Evolutionary conservation across 2,888 invertebrate genomes (phyloP).

Genomic region (Notodonta dromedarius): DNA sequence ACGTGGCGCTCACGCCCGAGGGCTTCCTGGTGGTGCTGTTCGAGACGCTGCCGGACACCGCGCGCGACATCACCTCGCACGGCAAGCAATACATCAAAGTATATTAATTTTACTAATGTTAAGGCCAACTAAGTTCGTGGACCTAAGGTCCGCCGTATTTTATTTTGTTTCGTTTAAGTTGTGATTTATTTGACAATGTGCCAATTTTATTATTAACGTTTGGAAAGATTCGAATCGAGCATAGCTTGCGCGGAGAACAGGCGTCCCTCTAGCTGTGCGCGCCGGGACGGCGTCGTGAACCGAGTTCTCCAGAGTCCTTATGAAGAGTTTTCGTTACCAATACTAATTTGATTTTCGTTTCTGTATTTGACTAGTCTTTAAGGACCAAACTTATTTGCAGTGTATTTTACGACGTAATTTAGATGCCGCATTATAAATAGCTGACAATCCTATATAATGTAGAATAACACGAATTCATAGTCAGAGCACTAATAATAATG

Average conservation of each 20-base stretch:
- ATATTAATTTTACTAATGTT: conserved; percentile 70
- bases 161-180: conserved; percentile 74
- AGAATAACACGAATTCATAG: conserved; percentile 45
- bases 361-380: conserved; percentile 77
- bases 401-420: conserved; percentile 50
- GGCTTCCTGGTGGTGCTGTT: conserved; percentile 85
- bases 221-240: conserved; percentile 75
- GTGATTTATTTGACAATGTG: conserved; percentile 82
- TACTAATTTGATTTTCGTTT: conserved; percentile 69
- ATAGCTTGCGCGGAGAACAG: conserved; percentile 72
- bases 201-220: conserved; percentile 80
- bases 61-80: conserved; percentile 85
- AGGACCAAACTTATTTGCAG: conserved; percentile 73
- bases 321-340: conserved; percentile 72
- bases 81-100: conserved; percentile 87
- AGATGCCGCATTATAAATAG: conserved; percentile 48
- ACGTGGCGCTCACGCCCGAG: conserved; percentile 89
- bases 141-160: conserved; percentile 72
- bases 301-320: conserved; percentile 62
- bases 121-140: conserved; percentile 61
- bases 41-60: conserved; percentile 86
- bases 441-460: conserved; percentile 44
- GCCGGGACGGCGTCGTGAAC: conserved; percentile 41
- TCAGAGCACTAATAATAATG: conserved; percentile 46
- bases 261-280: conserved; percentile 35